Evolutionary conservation across 1,140 invertebrate species (phyloP).

Genomic region (Geopemphigus sp.): DNA sequence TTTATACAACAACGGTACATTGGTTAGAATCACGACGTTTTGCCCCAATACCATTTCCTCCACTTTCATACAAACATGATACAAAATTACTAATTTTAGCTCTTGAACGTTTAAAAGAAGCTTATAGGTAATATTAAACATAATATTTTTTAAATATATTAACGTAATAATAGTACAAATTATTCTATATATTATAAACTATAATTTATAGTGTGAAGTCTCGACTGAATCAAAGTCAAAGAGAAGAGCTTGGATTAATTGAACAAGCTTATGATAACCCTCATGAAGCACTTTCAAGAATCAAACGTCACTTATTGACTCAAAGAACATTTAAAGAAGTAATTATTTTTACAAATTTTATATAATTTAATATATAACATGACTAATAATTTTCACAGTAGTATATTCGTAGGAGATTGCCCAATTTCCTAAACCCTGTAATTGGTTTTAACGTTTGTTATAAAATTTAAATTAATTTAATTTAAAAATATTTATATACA

Average conservation of each 20-base stretch:
- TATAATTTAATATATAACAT: background rate
- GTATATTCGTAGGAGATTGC: too few species aligned
- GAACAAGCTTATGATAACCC: slow-evolving; percentile 99
- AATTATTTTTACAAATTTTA: background rate
- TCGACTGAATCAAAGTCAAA: slow-evolving; percentile 95
- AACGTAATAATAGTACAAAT: slow-evolving; percentile 51
- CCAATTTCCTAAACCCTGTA: too few species aligned
- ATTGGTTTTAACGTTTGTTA: too few species aligned
- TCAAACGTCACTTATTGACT: slow-evolving; percentile 97
- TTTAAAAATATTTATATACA: too few species aligned
- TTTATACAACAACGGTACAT: slow-evolving; percentile 99
- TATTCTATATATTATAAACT: background rate
- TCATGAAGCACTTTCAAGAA: slow-evolving; percentile 96
- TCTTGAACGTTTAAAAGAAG: slow-evolving; percentile 95
- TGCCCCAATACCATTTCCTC: slow-evolving; percentile 98
- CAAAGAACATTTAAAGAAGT: slow-evolving; percentile 98
- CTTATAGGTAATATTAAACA: slow-evolving; percentile 66
- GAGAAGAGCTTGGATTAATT: slow-evolving; percentile 97
- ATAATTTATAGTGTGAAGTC: slow-evolving; percentile 82
- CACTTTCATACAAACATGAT: slow-evolving; percentile 98
- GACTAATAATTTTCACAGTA: too few species aligned
- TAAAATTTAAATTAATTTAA: too few species aligned
- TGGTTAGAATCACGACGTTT: slow-evolving; percentile 98
- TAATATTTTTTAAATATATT: background rate
- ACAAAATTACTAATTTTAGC: slow-evolving; percentile 97